Base-by-base conservation (phyloP, 2,113 vertebrate species). In the Ellobius talpinus region DNA sequence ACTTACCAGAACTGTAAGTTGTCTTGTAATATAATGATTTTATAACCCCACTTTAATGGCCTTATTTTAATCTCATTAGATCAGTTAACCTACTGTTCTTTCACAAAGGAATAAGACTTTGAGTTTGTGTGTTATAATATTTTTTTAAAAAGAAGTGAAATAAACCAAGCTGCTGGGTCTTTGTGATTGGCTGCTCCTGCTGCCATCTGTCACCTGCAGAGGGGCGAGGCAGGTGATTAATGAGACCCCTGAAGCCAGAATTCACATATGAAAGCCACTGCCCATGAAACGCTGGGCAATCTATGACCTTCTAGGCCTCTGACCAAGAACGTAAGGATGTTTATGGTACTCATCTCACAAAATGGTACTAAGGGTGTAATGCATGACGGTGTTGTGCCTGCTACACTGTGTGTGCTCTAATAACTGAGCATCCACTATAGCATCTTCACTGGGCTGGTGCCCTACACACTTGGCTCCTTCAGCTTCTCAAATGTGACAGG, bases 11-110 rank as follows among this genome's bases (percentile, higher is more conserved):
- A 58, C 55, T 61, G 2, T 68, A 78, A 66, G 1, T 11, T 76
- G 47, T 70, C 86, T 93, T 86, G 74, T 39, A 52, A 92, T 55
- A 68, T 65, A 96, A 39, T n/a, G 82, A 79, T 81, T 89, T 96
- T 77, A 96, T 87, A n/a, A 63, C 61, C n/a, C 26, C 39, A 16
- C 16, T 86, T 86, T 55, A 90, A 8, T 42, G 52, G 79, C 79
- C 31, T 72, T 92, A 39, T 47, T 96, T 94, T 92, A 82, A 88
- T 42, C 42, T 91, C 78, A 72, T 92, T 92, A 92, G 47, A 52
- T 79, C 42, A 89, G 21, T 65, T 82, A 87, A 19, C 26, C 63
- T 87, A 14, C 89, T 96, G 33, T 93, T 95, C 76, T 87, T 88
- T 95, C 39, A 87, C 12, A 86, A 2, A n/a, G 39, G 19, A 91